These are phyloP conservation scores for Peucedramus taeniatus DNA, from an alignment of 2,113 vertebrate species.

Conservation along the genomic window DNA sequence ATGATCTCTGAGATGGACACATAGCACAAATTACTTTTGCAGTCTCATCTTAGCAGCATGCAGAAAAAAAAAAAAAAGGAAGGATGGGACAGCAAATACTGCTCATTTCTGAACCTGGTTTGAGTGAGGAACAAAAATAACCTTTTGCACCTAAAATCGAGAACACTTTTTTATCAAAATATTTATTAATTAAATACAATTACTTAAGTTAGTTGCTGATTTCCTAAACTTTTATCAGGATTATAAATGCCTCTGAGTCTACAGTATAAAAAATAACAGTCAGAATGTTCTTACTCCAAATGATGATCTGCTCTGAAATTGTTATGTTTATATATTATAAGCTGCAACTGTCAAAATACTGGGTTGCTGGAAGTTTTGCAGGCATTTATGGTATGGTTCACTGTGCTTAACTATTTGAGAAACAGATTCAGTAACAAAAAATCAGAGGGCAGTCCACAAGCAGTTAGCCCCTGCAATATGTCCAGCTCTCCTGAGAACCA, in stretches of 20 bases:
- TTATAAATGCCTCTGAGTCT: not conserved
- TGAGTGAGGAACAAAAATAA: not conserved
- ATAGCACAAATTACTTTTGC: not conserved
- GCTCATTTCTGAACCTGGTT: not conserved
- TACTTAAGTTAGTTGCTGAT: not conserved
- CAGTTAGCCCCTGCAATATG: not conserved
- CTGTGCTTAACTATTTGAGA: not conserved
- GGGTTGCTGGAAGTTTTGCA: not conserved
- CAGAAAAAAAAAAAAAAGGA: not conserved
- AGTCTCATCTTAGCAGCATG: not conserved
- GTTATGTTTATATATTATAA: not conserved
- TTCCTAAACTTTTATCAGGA: not conserved
- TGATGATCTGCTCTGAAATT: not conserved
- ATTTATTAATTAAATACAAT: not conserved
- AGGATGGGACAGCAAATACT: not conserved
- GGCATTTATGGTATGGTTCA: not conserved
- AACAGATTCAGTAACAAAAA: not conserved
- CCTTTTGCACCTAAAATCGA: not conserved
- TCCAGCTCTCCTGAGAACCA: fast-evolving
- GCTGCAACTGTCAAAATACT: not conserved
- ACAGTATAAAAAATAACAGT: not conserved
- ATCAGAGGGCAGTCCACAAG: fast-evolving
- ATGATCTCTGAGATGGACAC: not conserved
- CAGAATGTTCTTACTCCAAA: not conserved
- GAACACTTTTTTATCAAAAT: not conserved